Base-by-base conservation (phyloP, 2,797 vertebrate species). In the Clarias platycephalus region DNA sequence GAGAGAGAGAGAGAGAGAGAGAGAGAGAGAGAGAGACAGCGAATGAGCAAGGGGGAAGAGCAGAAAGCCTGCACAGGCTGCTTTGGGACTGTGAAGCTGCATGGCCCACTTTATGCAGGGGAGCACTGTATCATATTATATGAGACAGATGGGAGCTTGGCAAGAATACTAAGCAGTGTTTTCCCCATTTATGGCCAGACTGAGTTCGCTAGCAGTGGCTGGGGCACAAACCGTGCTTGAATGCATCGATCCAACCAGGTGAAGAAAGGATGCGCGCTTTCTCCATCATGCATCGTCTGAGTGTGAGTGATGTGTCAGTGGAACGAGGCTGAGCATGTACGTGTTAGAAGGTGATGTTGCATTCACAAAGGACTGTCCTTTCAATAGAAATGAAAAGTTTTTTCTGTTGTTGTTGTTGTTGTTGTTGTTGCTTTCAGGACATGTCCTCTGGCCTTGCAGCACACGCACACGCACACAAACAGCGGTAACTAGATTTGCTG, bases 161-260 rank as follows among this genome's bases (percentile, higher is more conserved):
- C 88, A 86, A 81, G 88, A 88, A 90, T 90, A 88, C 84, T 88
- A 87, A 89, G 80, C 81, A 89, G 86, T 86, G 82, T 87, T 88
- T 89, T 81, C 83, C 78, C 66, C 82, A 88, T 84, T 88, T 84
- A 86, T 79, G 71, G 64, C 67, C 86, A 84, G 84, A 74, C 88
- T 71, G 63, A 77, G 85, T 79, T 82, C 44, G 85, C 28, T 75
- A 86, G 44, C 76, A 81, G 84, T 81, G 76, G 71, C 81, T 84
- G 60, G 80, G 78, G 79, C 81, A 89, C 83, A 86, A 81, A 70
- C 71, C 57, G 22, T 55, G 60, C 77, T 85, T 68, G 64, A 72
- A 72, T 86, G 76, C 84, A 87, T 84, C 76, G 88, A 88, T 87
- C 84, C 79, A 62, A 77, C 57, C 82, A 71, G 80, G 75, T 74